phyloP scores from a whole-genome alignment of 23 tunicate genomes.

The Oikopleura dioica region DNA sequence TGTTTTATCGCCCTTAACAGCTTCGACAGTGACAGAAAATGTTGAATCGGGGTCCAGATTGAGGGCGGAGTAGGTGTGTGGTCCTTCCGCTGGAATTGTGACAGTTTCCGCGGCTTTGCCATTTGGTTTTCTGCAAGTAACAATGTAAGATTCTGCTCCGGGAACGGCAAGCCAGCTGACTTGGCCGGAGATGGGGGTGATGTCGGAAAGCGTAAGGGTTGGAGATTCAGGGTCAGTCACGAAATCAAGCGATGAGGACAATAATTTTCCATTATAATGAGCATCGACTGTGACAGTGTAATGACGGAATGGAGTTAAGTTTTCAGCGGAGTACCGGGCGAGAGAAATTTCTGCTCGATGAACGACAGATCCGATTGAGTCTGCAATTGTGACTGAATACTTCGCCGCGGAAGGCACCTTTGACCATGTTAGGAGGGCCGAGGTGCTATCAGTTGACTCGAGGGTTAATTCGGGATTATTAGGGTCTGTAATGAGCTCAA shows the following conservation, averaged over 20 bases:
- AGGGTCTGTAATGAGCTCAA: no score
- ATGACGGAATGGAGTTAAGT: background rate
- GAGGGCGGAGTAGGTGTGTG: no score
- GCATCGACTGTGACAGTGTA: background rate
- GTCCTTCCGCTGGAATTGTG: no score
- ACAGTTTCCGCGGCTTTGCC: no score
- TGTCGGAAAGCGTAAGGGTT: background rate
- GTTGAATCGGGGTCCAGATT: no score
- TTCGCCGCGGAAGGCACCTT: background rate
- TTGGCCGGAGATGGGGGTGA: background rate
- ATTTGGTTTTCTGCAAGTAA: no score
- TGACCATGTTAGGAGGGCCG: background rate
- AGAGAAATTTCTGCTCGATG: no score
- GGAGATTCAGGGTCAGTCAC: background rate
- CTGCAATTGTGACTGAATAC: background rate
- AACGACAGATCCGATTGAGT: background rate
- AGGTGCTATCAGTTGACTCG: background rate
- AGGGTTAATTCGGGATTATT: background rate
- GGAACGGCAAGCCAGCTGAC: background rate
- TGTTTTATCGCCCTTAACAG: no score
- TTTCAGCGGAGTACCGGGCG: background rate
- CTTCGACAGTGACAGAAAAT: no score
- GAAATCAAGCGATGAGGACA: background rate
- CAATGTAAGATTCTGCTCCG: background rate
- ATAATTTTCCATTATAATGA: background rate